Evolutionary conservation across 2,888 invertebrate genomes (phyloP), one percentile per base, ranked within the genome.

Genomic region (Drosophila stalkeri): DNA sequence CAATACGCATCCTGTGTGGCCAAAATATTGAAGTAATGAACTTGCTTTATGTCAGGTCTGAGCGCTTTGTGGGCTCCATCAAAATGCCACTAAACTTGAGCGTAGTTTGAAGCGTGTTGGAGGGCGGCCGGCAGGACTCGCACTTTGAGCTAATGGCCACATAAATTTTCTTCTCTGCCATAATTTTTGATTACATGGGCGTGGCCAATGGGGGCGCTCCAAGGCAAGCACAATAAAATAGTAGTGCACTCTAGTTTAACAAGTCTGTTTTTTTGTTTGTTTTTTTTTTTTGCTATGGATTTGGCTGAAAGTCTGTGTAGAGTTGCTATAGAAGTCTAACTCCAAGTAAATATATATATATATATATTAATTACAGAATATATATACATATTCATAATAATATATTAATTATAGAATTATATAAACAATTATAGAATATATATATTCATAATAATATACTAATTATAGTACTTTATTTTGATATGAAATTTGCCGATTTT

Each of bases 61-160:
- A 60, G 56, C 52, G 23, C 37, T 63, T 44, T 39, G 33, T 37
- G 61, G 66, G 52, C 75, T 82, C 69, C 66, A 82, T 81, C 77
- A 82, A 80, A 80, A 64, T 70, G 72, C 79, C 72, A 81, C 82
- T 70, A 81, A 75, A 71, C 55, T 70, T 66, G 67, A 49, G 31
- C 64, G 64, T 67, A 41, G 80, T 64, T 64, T 51, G 78, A 43
- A 63, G 41, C 52, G 49, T 56, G 52, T 31, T 4, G 43, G 20
- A 18, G 43, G 20, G 20, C 20, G 20, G 20, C 46, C 18, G 27
- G 27, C 20, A 20, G 61, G 61, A 59, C 70, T 69, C 66, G 75
- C 81, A 72, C 87, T 79, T 81, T 81, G 84, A 73, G 89, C 89
- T 89, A 87, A 87, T 89, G 80, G 82, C 73, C 75, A 87, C 88